Percentiles rank a stretch among this genome's conserved stretches.
Conservation (phyloP, 2,797 vertebrate genomes). For the Rhinophrynus dorsalis region DNA sequence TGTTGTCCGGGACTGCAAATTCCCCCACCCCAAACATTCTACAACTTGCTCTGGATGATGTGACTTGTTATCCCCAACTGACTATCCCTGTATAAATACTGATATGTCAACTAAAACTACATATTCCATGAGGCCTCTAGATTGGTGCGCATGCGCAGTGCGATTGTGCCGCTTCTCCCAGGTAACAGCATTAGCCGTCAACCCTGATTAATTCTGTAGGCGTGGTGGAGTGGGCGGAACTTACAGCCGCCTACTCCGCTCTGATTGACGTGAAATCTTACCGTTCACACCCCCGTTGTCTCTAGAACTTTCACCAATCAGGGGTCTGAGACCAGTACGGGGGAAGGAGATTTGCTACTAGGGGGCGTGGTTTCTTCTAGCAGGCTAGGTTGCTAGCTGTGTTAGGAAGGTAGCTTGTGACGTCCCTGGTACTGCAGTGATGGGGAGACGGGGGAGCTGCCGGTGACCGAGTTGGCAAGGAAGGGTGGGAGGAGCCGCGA, state of each 20-base stretch:
- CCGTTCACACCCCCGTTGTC: slow-evolving; percentile 27
- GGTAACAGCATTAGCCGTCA: slow-evolving; percentile 55
- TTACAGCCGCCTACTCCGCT: slow-evolving; percentile 4
- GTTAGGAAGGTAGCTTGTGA: slow-evolving; percentile 58
- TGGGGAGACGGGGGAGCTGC: slow-evolving; percentile 57
- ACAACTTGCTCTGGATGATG: no score
- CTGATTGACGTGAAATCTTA: slow-evolving; percentile 41
- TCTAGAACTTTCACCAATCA: slow-evolving; percentile 56
- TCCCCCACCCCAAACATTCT: no score
- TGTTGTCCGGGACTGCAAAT: no score
- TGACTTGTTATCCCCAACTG: no score
- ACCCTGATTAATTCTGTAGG: slow-evolving; percentile 44
- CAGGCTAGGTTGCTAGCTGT: slow-evolving; percentile 45
- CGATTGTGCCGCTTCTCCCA: slow-evolving; percentile 45
- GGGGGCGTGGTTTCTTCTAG: slow-evolving; percentile 16
- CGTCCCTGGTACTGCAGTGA: slow-evolving; percentile 64
- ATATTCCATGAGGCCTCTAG: slow-evolving; percentile 47
- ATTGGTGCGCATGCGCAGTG: slow-evolving; percentile 39
- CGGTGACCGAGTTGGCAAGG: neutral
- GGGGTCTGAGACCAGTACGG: rapidly evolving
- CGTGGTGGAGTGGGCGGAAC: slow-evolving; percentile 2
- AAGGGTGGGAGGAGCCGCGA: neutral
- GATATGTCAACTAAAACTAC: slow-evolving; percentile 52
- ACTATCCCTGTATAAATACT: no score
- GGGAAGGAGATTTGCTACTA: slow-evolving; percentile 18